Conservation (phyloP, 1,140 invertebrate genomes). For the Euura saliciscinereae region DNA sequence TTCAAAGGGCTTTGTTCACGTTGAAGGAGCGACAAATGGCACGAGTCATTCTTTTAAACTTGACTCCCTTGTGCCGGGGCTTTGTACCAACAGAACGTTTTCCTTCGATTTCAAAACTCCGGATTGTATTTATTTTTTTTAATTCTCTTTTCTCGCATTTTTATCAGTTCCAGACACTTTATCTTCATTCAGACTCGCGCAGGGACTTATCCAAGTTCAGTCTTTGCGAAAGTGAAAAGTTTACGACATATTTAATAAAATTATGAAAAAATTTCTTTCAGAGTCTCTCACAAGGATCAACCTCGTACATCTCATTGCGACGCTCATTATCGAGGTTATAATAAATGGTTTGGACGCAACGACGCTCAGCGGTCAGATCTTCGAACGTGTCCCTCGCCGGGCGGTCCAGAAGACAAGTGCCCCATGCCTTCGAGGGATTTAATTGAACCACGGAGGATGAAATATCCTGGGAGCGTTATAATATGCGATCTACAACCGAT, state of each 20-base stretch:
- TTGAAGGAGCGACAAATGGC: slow-evolving; percentile 42
- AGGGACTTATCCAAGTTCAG: too few species aligned
- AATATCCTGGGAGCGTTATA: not conserved
- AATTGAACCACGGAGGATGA: not conserved
- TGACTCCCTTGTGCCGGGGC: slow-evolving; percentile 36
- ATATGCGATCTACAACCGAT: not conserved
- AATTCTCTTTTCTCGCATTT: too few species aligned
- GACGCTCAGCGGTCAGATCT: not conserved
- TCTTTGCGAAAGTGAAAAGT: too few species aligned
- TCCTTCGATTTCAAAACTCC: not conserved
- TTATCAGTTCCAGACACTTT: too few species aligned
- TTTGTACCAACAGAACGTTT: not conserved
- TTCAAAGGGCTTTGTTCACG: slow-evolving; percentile 55
- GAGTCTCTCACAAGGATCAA: not conserved
- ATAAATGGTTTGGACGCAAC: not conserved
- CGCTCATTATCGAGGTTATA: not conserved
- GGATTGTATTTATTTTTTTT: not conserved
- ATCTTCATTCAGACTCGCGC: too few species aligned
- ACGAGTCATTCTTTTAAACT: slow-evolving; percentile 59
- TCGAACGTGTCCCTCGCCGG: not conserved
- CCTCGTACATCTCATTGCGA: not conserved
- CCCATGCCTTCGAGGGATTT: not conserved
- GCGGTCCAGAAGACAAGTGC: slow-evolving; percentile 4
- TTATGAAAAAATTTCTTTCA: too few species aligned
- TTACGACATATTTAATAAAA: too few species aligned